Evolutionary conservation across 2,797 vertebrate genomes (phyloP), one percentile per base, ranked within the genome.

Genomic region (Bovichtus variegatus): DNA sequence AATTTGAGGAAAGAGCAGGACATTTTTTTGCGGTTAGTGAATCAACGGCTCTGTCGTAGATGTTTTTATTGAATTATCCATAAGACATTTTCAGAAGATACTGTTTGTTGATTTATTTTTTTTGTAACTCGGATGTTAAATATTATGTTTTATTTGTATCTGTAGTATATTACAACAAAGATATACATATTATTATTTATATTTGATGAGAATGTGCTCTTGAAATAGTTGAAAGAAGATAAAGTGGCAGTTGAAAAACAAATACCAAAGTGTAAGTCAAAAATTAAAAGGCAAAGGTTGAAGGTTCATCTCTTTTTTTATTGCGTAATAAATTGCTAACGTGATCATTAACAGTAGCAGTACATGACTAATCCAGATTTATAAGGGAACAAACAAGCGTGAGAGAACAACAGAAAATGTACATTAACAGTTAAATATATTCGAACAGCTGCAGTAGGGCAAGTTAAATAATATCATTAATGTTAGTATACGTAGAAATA

Each of bases 31-130:
- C 19, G 1, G n/a, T 69, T 76, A 67, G 74, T 76, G 74, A 78
- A 80, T 76, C 2, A 29, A 62, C 77, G 51, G 57, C 59, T 40
- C 65, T 62, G 64, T 70, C 61, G 62, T 53, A 1, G 59, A 73
- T 75, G 50, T 55, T 78, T 78, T 80, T 36, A 80, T 80, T 59
- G 64, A 75, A 62, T 76, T 53, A 69, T 54, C 47, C 49, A 41
- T 41, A 23, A 53, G 62, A 49, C 49, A 18, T 61, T 53, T 74
- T 49, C 60, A 70, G 59, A 53, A 46, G 62, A 61, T 50, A 31
- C 19, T 2, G 31, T 21, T 64, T 46, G 47, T 46, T 15, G 47
- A 61, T n/a, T n/a, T n/a, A n/a, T 34, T 73, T n/a, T n/a, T n/a
- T n/a, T 34, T 73, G 12, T 29, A 51, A 21, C 63, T 27, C 57